Percentiles rank a stretch among this genome's conserved stretches.
phyloP scores from a whole-genome alignment of 1,140 invertebrate species.

The Cheumatopsyche charites region DNA sequence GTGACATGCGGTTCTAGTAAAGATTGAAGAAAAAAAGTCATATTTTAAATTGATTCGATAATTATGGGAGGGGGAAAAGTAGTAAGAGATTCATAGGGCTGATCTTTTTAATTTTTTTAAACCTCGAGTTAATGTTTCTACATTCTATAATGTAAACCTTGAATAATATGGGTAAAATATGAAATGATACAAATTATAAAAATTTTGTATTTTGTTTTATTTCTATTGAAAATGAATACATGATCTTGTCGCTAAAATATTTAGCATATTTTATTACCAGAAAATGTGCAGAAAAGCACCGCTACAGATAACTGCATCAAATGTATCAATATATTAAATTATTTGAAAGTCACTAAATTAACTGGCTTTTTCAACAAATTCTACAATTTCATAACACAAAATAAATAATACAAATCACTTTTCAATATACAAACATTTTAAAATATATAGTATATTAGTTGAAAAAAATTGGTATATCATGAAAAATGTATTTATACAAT shows the following conservation, averaged over 20 bases:
- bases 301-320: slow-evolving; percentile 45
- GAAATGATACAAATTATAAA: slow-evolving; percentile 31
- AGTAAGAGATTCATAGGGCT: too few species aligned
- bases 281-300: slow-evolving; percentile 49
- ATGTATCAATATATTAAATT: slow-evolving; percentile 26
- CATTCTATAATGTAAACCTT: too few species aligned
- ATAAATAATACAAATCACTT: slow-evolving; percentile 27
- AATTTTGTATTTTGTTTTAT: slow-evolving; percentile 48
- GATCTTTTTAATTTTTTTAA: too few species aligned
- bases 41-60: too few species aligned
- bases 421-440: slow-evolving; percentile 23
- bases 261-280: slow-evolving; percentile 46
- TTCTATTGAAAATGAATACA: slow-evolving; percentile 50
- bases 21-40: too few species aligned
- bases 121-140: too few species aligned
- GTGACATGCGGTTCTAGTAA: too few species aligned
- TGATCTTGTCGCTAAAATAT: slow-evolving; percentile 48
- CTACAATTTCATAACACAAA: slow-evolving; percentile 31
- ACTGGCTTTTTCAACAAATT: slow-evolving; percentile 39
- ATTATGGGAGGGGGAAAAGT: too few species aligned
- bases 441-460: slow-evolving; percentile 14
- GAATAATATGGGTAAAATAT: slow-evolving; percentile 13
- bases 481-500: too few species aligned
- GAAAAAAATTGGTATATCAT: background rate
- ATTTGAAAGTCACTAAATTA: slow-evolving; percentile 33